phyloP scores from a whole-genome alignment of 2,797 vertebrate species.

The Yasuhikotakia modesta region DNA sequence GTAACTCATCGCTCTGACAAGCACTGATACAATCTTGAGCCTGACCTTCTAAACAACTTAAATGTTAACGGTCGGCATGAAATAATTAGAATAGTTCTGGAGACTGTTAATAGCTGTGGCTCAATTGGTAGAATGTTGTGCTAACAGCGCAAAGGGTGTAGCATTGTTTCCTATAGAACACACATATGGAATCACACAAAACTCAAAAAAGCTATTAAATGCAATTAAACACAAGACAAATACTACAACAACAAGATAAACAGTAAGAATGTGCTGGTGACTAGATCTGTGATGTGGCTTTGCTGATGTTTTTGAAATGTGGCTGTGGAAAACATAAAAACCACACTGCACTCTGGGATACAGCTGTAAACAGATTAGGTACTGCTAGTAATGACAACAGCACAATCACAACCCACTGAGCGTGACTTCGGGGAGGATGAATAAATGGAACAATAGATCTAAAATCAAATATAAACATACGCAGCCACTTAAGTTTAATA shows the following conservation, averaged over 20 bases:
- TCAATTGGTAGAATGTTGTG: too few species aligned
- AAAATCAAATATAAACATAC: slow-evolving; percentile 8
- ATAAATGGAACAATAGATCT: not conserved
- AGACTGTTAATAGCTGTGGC: not conserved
- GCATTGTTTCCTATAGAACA: too few species aligned
- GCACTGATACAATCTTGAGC: not conserved
- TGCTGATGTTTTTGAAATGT: not conserved
- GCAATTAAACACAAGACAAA: not conserved
- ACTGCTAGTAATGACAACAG: slow-evolving; percentile 7
- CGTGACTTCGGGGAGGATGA: not conserved
- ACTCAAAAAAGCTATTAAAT: too few species aligned
- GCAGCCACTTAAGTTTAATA: not conserved
- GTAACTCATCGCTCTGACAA: not conserved
- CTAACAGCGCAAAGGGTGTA: too few species aligned
- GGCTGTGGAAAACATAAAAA: slow-evolving; percentile 12
- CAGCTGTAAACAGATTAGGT: slow-evolving; percentile 29
- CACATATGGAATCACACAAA: too few species aligned
- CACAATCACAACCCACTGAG: slow-evolving; percentile 24
- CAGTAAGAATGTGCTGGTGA: not conserved
- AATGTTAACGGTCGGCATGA: not conserved
- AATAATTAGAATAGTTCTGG: not conserved
- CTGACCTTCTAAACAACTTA: not conserved
- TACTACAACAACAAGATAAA: not conserved
- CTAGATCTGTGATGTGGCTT: not conserved
- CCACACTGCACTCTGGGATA: not conserved